A percentile compares a stretch with the other conserved stretches of the same genome.
Conservation (phyloP, 1,140 invertebrate genomes). For the Akabosia matsudoensis region DNA sequence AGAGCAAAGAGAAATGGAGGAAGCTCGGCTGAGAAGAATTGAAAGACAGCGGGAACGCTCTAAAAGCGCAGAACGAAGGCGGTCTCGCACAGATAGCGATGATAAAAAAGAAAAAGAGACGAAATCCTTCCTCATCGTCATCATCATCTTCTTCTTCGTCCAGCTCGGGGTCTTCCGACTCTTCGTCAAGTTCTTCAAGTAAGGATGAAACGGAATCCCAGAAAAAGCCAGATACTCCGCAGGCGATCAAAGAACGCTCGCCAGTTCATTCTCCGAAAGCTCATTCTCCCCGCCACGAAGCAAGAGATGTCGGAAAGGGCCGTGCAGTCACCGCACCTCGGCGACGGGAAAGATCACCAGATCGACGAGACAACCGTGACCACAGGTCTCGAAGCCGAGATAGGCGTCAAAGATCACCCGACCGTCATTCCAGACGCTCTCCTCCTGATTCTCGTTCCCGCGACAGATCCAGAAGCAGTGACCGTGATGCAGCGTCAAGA, state of each 20-base stretch:
- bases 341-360: neutral
- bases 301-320: neutral
- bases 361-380: too few relatives aligned
- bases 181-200: neutral
- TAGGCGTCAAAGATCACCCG: neutral
- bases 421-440: too few relatives aligned
- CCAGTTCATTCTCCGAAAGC: too few relatives aligned
- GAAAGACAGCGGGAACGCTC: neutral
- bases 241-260: too few relatives aligned
- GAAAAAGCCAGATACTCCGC: neutral
- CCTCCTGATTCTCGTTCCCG: too few relatives aligned
- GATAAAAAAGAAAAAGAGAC: slow-evolving; percentile 15
- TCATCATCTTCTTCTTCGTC: slow-evolving; percentile 31
- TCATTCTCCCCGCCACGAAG: too few relatives aligned
- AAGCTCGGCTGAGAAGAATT: neutral
- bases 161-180: neutral
- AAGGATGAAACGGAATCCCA: neutral
- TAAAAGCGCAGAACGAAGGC: neutral
- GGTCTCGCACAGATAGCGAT: slow-evolving; percentile 9
- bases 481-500: too few relatives aligned
- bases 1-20: neutral
- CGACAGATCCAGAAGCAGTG: too few relatives aligned
- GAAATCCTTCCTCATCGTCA: slow-evolving; percentile 18
- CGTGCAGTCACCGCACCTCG: neutral
- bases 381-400: neutral